Base-by-base conservation (phyloP, 2,888 invertebrate genomes). In the Bellardia bayeri region DNA sequence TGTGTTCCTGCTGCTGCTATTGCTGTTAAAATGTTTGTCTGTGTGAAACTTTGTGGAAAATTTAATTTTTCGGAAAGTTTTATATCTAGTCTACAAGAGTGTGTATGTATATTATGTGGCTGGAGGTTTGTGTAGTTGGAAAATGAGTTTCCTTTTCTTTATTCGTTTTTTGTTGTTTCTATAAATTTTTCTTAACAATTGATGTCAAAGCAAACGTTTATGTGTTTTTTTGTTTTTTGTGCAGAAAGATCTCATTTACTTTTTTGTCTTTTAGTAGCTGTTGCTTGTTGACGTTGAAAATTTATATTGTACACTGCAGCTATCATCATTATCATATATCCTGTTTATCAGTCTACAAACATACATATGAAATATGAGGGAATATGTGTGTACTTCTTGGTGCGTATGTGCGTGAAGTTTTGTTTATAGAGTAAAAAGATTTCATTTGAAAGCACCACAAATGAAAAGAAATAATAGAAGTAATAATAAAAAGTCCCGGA, bases 41-140 rank as follows among this genome's bases (percentile, higher is more conserved):
- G 37, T 45, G 64, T 83, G 71, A 81, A 76, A 81, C 64, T 66
- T 81, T 84, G 76, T 78, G 76, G 66, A 87, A 87, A 75, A 86
- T 75, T 79, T 83, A 1, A 49, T 58, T 79, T 82, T 75, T 54
- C 4, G 16, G 23, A 64, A 76, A 45, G 37, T 64, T 71, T 78
- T 64, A 23, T 5, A 0, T 5, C 54, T 45, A 51, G 7, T 49
- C 23, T 68, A 49, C 6, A 45, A 8, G 9, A 74, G 51, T 30
- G 8, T 13, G 16, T 71, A 8, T 49, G 42, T 42, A 33, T 64
- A 68, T 23, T 23, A 1, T 23, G 56, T 51, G 23, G 49, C 33
- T 68, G 54, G 14, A n/a, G 66, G 33, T 69, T 69, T 51, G 54
- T 76, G 64, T 71, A 11, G 42, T 16, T 78, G 56, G 33, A 63